These are phyloP conservation scores for Serranus cabrilla DNA, from an alignment of 2,797 vertebrate species.

Conservation along the genomic window DNA sequence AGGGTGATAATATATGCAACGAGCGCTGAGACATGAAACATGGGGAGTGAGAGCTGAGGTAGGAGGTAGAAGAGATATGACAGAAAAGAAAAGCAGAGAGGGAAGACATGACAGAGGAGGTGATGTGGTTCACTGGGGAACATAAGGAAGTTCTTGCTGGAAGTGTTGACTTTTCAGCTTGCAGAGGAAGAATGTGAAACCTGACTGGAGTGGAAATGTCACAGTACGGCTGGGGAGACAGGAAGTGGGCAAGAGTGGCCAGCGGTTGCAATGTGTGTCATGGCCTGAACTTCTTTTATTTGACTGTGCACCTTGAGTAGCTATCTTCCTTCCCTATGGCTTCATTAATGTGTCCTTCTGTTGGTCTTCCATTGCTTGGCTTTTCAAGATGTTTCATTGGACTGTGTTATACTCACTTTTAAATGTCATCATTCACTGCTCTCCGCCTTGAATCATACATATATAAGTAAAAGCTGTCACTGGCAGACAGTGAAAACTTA, in stretches of 20 bases:
- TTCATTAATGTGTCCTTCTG: background rate
- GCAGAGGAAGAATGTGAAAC: slow-evolving; percentile 17
- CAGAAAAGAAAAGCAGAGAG: slow-evolving; percentile 11
- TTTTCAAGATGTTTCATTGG: background rate
- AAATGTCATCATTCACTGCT: background rate
- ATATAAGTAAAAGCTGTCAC: background rate
- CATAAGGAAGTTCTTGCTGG: background rate
- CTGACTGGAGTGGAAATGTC: slow-evolving; percentile 48
- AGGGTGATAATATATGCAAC: slow-evolving; percentile 26
- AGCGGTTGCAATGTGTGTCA: slow-evolving; percentile 7
- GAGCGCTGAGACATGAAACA: background rate
- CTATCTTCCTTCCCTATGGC: background rate
- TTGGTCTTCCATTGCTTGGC: background rate
- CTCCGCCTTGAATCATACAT: background rate
- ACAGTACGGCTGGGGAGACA: slow-evolving; percentile 1
- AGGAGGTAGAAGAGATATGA: slow-evolving; percentile 19
- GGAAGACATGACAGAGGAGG: background rate
- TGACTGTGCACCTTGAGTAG: background rate
- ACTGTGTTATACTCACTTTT: background rate
- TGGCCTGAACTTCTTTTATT: slow-evolving; percentile 10
- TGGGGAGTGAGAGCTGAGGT: slow-evolving; percentile 12
- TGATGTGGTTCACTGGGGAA: slow-evolving; percentile 26
- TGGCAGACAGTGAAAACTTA: background rate
- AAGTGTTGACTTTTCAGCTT: slow-evolving; percentile 31
- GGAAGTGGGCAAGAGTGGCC: background rate